phyloP scores from a whole-genome alignment of 2,113 vertebrate genomes.

The Colius striatus region DNA sequence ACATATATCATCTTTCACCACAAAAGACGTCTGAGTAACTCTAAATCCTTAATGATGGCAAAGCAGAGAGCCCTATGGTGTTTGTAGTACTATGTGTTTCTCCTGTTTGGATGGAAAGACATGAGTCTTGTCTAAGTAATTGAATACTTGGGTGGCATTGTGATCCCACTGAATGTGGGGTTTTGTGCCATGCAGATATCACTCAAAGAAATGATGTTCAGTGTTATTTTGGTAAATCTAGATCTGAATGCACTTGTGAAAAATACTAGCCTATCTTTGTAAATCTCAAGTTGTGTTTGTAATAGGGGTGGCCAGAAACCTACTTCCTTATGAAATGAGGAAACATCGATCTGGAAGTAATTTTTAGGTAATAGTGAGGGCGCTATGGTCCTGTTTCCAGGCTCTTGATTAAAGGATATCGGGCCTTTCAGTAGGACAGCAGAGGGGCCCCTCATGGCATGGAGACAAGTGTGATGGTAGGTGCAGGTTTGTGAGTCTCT shows the following conservation, averaged over 20 bases:
- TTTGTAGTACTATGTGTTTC: background rate
- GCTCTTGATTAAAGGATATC: background rate
- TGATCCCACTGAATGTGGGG: background rate
- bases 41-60: background rate
- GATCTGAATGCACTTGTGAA: background rate
- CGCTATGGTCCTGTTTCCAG: background rate
- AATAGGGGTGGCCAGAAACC: background rate
- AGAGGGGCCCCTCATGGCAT: background rate
- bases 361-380: background rate
- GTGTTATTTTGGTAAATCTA: background rate
- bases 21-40: fast-evolving
- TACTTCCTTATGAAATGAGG: background rate
- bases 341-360: background rate
- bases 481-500: background rate
- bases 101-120: background rate
- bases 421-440: background rate
- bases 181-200: background rate
- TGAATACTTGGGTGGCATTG: background rate
- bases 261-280: background rate
- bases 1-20: background rate
- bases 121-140: background rate
- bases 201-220: background rate
- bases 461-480: background rate
- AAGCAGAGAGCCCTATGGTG: background rate
- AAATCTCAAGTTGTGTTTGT: background rate